Conservation (phyloP, 2,113 vertebrate species). For the Hippocampus comes region DNA sequence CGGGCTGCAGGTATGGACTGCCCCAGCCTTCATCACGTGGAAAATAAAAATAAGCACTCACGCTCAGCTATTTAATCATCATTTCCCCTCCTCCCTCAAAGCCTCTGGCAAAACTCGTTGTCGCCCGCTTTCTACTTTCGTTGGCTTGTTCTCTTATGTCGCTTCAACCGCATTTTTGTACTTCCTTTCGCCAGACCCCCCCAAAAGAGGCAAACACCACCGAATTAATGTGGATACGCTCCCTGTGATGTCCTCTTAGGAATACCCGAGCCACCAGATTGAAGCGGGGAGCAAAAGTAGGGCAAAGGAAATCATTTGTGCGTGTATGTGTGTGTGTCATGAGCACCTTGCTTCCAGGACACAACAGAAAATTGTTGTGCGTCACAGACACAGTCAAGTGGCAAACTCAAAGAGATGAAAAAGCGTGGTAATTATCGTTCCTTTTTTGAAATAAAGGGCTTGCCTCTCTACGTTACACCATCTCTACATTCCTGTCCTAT, state of each 20-base stretch:
- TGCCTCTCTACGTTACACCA: too few relatives aligned
- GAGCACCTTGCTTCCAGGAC: slow-evolving; percentile 33
- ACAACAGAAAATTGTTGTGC: slow-evolving; percentile 40
- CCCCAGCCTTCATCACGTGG: slow-evolving; percentile 59
- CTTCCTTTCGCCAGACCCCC: slow-evolving; percentile 39
- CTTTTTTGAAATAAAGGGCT: background rate
- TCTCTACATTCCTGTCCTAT: too few relatives aligned
- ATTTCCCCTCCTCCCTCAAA: slow-evolving; percentile 42
- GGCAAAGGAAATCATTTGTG: slow-evolving; percentile 33
- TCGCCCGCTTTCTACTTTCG: slow-evolving; percentile 27
- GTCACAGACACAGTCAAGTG: slow-evolving; percentile 30
- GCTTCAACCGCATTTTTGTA: slow-evolving; percentile 52
- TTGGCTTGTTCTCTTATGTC: slow-evolving; percentile 39
- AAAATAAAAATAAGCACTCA: slow-evolving; percentile 40
- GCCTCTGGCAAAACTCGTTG: slow-evolving; percentile 37
- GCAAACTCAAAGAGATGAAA: slow-evolving; percentile 28
- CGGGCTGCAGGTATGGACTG: slow-evolving; percentile 61
- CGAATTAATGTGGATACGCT: slow-evolving; percentile 63
- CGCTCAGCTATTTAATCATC: slow-evolving; percentile 58
- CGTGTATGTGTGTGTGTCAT: slow-evolving; percentile 14
- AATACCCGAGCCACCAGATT: slow-evolving; percentile 46
- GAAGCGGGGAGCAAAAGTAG: slow-evolving; percentile 48
- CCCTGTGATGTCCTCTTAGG: slow-evolving; percentile 53
- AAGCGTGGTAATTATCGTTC: slow-evolving; percentile 8
- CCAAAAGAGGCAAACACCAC: slow-evolving; percentile 32